Evolutionary conservation across 2,113 vertebrate genomes (phyloP).

Genomic region (Cariama cristata): DNA sequence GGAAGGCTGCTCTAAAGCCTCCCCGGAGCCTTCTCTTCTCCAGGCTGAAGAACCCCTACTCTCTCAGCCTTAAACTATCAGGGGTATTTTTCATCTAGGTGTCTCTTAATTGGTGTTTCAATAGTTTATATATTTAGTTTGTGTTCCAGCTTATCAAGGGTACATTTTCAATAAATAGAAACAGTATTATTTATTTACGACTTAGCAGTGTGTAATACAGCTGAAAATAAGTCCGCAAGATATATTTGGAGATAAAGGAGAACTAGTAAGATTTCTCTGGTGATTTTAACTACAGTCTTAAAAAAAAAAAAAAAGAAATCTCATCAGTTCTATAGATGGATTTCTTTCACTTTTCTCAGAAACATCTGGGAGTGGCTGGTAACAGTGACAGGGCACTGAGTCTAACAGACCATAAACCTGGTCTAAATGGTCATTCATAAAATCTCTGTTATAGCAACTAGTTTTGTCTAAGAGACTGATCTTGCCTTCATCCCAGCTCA

Average conservation of each 20-base stretch:
- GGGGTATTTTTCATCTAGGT: accelerated
- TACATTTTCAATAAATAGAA: neutral
- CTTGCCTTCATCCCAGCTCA: neutral
- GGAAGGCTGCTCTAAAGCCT: neutral
- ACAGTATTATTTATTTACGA: neutral
- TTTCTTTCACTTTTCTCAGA: neutral
- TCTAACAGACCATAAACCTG: neutral
- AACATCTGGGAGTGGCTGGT: neutral
- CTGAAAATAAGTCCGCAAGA: neutral
- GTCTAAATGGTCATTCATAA: neutral
- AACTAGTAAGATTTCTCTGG: neutral
- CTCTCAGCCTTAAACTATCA: neutral
- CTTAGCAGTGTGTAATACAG: neutral
- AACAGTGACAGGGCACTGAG: neutral
- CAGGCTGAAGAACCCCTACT: neutral
- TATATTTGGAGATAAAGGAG: neutral
- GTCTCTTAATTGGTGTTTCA: neutral
- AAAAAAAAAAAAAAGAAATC: neutral
- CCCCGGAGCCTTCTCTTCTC: neutral
- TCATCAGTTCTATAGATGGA: neutral
- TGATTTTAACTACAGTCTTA: neutral
- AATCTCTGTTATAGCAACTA: neutral
- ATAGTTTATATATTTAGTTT: neutral
- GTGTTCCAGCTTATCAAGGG: neutral
- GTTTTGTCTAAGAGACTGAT: neutral